Conservation (phyloP, 2,113 vertebrate genomes). For the Albula glossodonta region DNA sequence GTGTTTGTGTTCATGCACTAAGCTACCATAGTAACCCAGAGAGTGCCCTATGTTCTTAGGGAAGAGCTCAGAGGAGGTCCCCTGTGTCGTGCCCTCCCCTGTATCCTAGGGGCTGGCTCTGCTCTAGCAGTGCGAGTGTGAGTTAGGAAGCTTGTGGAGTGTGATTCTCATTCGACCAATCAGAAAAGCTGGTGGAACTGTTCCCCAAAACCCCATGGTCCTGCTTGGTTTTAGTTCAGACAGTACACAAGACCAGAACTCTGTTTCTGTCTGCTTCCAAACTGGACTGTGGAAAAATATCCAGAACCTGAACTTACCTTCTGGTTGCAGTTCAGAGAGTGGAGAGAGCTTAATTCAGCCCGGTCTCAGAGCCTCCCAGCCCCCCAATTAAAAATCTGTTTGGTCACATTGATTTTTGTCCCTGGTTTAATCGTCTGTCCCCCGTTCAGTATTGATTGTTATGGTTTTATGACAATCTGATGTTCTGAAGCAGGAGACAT, state of each 20-base stretch:
- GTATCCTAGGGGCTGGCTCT: background rate
- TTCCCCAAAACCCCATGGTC: background rate
- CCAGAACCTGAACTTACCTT: background rate
- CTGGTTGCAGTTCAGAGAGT: background rate
- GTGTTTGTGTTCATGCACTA: background rate
- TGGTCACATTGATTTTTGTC: constrained; percentile 1
- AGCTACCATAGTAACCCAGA: background rate
- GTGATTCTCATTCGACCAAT: too few relatives aligned
- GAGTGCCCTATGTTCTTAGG: background rate
- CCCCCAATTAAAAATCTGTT: background rate
- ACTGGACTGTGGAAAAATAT: background rate
- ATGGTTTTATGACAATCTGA: background rate
- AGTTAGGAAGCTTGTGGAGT: too few relatives aligned
- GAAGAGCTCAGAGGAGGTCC: background rate
- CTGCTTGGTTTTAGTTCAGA: background rate
- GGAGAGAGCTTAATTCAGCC: background rate
- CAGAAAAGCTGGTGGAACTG: too few relatives aligned
- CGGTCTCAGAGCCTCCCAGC: background rate
- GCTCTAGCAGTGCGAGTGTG: too few relatives aligned
- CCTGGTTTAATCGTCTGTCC: background rate
- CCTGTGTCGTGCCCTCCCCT: background rate
- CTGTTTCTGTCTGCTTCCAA: too few relatives aligned
- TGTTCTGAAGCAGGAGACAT: background rate
- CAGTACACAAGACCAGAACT: background rate
- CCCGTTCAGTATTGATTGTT: background rate